These are phyloP conservation scores for Dolichomitus sp. DNA, from an alignment of 2,888 invertebrate genomes.

Conservation along the genomic window DNA sequence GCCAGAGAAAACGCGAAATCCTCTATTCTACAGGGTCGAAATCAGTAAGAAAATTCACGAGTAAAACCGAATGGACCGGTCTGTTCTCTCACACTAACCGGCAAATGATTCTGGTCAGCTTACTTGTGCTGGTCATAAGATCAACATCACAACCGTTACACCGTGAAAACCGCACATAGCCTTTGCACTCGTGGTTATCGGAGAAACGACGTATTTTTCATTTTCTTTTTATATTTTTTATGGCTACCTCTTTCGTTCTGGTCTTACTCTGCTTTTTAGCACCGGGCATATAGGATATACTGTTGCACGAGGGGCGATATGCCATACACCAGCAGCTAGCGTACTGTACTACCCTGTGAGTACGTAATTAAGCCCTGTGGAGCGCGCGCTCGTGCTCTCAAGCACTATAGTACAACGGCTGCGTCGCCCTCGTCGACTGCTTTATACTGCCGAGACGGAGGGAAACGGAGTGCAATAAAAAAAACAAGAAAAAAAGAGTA, in stretches of 20 bases:
- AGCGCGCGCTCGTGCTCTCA: slow-evolving; percentile 35
- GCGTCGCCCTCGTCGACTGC: slow-evolving; percentile 39
- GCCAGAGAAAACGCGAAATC: not conserved
- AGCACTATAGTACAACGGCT: slow-evolving; percentile 20
- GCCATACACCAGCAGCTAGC: not conserved
- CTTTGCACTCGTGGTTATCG: slow-evolving; percentile 17
- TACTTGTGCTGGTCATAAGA: not conserved
- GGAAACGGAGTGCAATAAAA: slow-evolving; percentile 30
- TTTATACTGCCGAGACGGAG: slow-evolving; percentile 28
- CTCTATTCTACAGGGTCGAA: not conserved
- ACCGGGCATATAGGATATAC: slow-evolving; percentile 1
- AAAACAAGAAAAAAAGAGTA: slow-evolving; percentile 19
- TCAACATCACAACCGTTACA: not conserved
- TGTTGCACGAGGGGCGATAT: slow-evolving; percentile 18
- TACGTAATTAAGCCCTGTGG: slow-evolving; percentile 52
- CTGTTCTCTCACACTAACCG: not conserved
- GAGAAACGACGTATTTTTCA: slow-evolving; percentile 23
- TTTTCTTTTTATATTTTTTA: slow-evolving; percentile 22
- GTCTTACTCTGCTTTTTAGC: slow-evolving; percentile 29
- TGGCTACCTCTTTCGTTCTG: slow-evolving; percentile 2
- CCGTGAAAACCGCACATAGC: not conserved
- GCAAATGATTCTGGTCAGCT: not conserved
- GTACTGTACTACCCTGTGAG: slow-evolving; percentile 31
- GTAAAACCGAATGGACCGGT: not conserved
- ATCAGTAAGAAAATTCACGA: not conserved